These are phyloP conservation scores for Leptopilina myrica DNA, from an alignment of 2,888 invertebrate genomes.

Conservation along the genomic window DNA sequence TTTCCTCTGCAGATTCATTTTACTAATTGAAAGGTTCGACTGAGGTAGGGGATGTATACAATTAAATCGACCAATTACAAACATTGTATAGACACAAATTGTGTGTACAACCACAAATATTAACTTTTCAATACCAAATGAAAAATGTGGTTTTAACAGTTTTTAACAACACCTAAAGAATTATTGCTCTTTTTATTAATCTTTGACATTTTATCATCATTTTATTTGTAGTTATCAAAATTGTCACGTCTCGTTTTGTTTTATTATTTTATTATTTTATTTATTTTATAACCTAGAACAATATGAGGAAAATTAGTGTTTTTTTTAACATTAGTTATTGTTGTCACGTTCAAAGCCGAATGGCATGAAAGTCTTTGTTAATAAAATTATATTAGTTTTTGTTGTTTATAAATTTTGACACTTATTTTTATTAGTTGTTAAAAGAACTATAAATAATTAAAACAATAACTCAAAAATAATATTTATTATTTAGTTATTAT, in stretches of 20 bases:
- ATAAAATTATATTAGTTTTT: no score
- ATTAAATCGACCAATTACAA: slow-evolving; percentile 26
- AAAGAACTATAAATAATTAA: no score
- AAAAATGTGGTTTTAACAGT: slow-evolving; percentile 4
- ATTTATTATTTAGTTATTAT: no score
- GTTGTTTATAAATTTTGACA: no score
- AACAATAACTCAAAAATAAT: no score
- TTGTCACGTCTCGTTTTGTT: neutral
- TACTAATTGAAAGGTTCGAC: slow-evolving; percentile 34
- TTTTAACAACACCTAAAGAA: neutral
- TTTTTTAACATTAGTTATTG: no score
- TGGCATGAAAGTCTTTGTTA: no score
- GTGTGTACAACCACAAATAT: slow-evolving; percentile 10
- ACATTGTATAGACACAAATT: neutral
- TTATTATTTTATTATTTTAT: no score
- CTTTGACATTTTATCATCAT: neutral
- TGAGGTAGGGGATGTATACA: slow-evolving; percentile 7
- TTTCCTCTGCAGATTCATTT: slow-evolving; percentile 20
- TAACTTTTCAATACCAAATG: neutral
- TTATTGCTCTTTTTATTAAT: neutral
- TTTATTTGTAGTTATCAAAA: neutral
- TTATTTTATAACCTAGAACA: no score
- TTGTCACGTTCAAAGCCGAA: no score
- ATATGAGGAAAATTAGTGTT: no score
- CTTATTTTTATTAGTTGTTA: no score